These are phyloP conservation scores for Pollenia angustigena DNA, from an alignment of 2,888 invertebrate species.

Conservation along the genomic window DNA sequence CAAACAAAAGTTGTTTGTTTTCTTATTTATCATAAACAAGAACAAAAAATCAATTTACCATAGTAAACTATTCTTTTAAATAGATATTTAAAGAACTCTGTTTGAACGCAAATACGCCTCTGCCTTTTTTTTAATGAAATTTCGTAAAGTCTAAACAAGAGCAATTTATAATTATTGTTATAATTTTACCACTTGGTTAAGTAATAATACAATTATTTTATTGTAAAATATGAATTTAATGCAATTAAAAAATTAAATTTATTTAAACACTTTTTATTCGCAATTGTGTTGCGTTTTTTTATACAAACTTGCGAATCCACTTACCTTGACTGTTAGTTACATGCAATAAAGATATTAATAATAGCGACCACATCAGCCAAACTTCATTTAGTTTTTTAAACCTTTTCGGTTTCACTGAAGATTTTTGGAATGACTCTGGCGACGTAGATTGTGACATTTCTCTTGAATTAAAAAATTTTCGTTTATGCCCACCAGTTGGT, in stretches of 20 bases:
- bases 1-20: too few relatives aligned
- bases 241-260: conserved; percentile 49
- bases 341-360: conserved; percentile 64
- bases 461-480: conserved; percentile 44
- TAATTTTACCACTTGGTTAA: conserved; percentile 52
- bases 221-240: conserved; percentile 37
- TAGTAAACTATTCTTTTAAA: too few relatives aligned
- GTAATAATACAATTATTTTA: conserved; percentile 33
- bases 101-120: conserved; percentile 16
- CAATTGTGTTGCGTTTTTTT: neutral
- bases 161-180: conserved; percentile 37
- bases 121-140: conserved; percentile 19
- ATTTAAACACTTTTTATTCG: conserved; percentile 31
- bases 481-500: conserved; percentile 55
- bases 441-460: conserved; percentile 60
- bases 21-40: too few relatives aligned
- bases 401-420: conserved; percentile 37
- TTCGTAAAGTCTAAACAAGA: neutral
- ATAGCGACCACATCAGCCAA: conserved; percentile 58
- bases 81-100: neutral
- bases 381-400: conserved; percentile 27
- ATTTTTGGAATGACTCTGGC: conserved; percentile 4
- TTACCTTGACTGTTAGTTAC: conserved; percentile 70
- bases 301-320: conserved; percentile 37
- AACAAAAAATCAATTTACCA: too few relatives aligned